Evolutionary conservation across 35 echinoderm and acorn worm species (phyloP).

Genomic region (Heliocidaris erythrogramma): DNA sequence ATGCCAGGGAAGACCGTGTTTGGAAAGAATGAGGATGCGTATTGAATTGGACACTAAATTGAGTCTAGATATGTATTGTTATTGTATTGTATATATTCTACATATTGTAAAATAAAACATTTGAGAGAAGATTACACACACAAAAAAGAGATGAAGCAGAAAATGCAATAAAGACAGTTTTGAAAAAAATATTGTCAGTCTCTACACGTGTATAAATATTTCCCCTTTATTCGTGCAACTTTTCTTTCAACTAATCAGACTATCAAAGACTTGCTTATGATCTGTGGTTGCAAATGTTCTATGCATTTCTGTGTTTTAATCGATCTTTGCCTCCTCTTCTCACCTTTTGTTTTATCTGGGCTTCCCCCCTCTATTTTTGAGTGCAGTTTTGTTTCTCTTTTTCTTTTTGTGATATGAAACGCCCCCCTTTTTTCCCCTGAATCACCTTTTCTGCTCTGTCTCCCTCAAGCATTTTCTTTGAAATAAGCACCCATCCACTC

Average conservation of each 20-base stretch:
- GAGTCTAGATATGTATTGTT: background rate
- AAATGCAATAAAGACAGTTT: conserved; percentile 45
- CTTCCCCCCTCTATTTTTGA: too few relatives aligned
- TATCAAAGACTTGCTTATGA: too few relatives aligned
- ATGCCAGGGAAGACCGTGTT: background rate
- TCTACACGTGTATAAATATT: background rate
- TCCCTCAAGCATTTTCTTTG: too few relatives aligned
- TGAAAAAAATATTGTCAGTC: background rate
- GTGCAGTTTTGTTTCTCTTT: too few relatives aligned
- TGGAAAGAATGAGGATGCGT: background rate
- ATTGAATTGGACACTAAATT: background rate
- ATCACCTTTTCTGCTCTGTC: too few relatives aligned
- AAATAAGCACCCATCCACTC: too few relatives aligned
- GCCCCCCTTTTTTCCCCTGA: too few relatives aligned
- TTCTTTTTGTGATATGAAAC: too few relatives aligned
- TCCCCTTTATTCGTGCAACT: background rate
- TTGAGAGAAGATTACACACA: conserved; percentile 3
- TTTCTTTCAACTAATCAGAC: background rate
- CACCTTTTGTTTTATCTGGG: too few relatives aligned
- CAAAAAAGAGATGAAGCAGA: background rate
- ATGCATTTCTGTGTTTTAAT: too few relatives aligned
- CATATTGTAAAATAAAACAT: conserved; percentile 19
- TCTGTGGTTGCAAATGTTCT: too few relatives aligned
- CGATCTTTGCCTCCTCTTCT: too few relatives aligned
- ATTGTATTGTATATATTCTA: conserved; percentile 19